Evolutionary conservation across 2,888 invertebrate genomes (phyloP), one percentile per base, ranked within the genome.

Genomic region (Acanthosepion esculentum): DNA sequence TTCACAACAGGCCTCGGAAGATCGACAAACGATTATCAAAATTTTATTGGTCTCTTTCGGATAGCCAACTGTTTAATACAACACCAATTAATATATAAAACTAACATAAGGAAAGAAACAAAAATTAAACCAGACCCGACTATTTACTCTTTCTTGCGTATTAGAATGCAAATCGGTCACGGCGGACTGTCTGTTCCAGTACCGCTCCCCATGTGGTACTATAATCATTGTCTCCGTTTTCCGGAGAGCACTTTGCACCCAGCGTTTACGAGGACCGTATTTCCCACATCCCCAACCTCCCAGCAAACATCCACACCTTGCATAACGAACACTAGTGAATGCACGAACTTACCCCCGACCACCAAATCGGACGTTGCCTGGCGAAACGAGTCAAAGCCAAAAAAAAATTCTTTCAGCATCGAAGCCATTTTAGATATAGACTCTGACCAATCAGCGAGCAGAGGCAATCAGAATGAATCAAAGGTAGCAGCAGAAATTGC

Each of bases 391-490:
- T 92, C 92, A 5, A 92, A 92, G 20, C 92, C 92, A 3, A 92
- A 92, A 29, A 92, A 92, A 48, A 92, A 92, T n/a, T 92, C 92
- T 48, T 92, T 92, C 15, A 48, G 48, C 26, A 92, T 92, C 92
- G 92, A 92, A 29, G 92, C 92, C 48, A 92, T 92, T 48, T 48
- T 92, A 92, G 50, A 92, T 33, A 92, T 48, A 20, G 92, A 92
- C 10, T 92, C 92, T 18, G 26, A 50, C 18, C 48, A 48, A 8
- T 92, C 92, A 7, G 26, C 92, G 48, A 23, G 26, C 8, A 18
- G 92, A 23, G 48, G 8, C 26, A 92, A 20, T 33, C 12, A 33
- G 48, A 92, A 48, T 15, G 92, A 92, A 48, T 48, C 48, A 48
- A 50, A 48, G 50, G 50, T 50, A 2, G 26, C 48, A 0, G 26